Conservation (phyloP, 2,888 invertebrate species). For the Euzophera pinguis region DNA sequence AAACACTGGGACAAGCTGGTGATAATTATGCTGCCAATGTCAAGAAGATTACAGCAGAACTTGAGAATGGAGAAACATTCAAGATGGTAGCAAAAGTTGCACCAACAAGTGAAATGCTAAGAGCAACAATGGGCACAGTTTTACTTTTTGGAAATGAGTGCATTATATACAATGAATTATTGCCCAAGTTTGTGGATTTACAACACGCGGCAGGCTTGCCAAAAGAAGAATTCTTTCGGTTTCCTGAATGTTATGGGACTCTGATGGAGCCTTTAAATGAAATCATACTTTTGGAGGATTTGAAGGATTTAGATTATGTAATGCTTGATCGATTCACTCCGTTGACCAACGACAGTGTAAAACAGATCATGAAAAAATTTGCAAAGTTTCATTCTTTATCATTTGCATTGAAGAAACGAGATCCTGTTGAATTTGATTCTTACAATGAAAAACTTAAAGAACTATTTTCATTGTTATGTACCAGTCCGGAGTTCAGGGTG, state of each 20-base stretch:
- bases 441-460: conserved; percentile 26
- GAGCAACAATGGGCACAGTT: conserved; percentile 23
- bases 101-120: conserved; percentile 24
- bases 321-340: conserved; percentile 41
- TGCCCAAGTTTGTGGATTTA: conserved; percentile 38
- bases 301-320: conserved; percentile 30
- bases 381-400: conserved; percentile 48
- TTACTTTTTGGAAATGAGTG: conserved; percentile 39
- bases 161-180: conserved; percentile 35
- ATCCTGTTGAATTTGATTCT: conserved; percentile 32
- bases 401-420: conserved; percentile 35
- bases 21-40: conserved; percentile 11
- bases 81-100: conserved; percentile 50
- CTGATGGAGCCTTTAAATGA: conserved; percentile 34
- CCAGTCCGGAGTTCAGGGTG: background rate
- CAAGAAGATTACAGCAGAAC: conserved; percentile 27
- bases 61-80: conserved; percentile 30
- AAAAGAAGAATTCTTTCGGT: conserved; percentile 32
- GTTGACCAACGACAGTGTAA: conserved; percentile 34
- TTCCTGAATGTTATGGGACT: conserved; percentile 40
- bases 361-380: conserved; percentile 37
- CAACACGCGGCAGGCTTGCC: conserved; percentile 36
- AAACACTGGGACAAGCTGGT: conserved; percentile 30
- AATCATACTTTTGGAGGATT: conserved; percentile 46
- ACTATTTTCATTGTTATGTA: background rate